Evolutionary conservation across 2,797 vertebrate species (phyloP), one percentile per base, ranked within the genome.

Genomic region (Selene dorsalis): DNA sequence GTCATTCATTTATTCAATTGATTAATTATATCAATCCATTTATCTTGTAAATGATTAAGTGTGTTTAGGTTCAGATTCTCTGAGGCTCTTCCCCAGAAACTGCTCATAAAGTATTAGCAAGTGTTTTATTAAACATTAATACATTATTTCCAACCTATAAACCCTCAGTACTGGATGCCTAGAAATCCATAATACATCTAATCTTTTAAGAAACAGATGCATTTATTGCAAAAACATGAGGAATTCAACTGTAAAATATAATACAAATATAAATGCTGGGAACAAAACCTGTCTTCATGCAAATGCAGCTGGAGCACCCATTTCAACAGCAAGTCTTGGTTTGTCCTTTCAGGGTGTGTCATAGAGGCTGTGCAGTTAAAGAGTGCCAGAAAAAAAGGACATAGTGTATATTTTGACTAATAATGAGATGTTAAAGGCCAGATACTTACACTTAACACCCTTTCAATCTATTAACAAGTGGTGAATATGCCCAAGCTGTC

Each of bases 401-500:
- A 69, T 0, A 5, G 24, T 26, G 48, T 45, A 4, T 79, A 53
- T 56, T 66, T 48, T 69, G 35, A 72, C 59, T 26, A 12, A 48
- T 24, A 18, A 32, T 61, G 55, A 81, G 81, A 75, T 60, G 63
- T 82, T 26, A 69, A 9, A 62, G 65, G 75, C 83, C 68, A 67
- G 24, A 83, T 2, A 2, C 24, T 67, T 84, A 80, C 24, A 53
- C 55, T 71, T 77, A 57, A 79, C 75, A 75, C 73, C 57, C 70
- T 58, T 30, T 77, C 61, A 12, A 22, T 88, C 82, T 86, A 69
- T 86, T 66, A 82, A 48, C 69, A 8, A 65, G 76, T 20, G 32
- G 12, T 71, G 66, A 50, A 75, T 66, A 75, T 77, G 72, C 75
- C 67, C 48, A 56, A 50, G 50, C 32, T 28, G 59, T 12, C 62